Evolutionary conservation across 2,113 vertebrate species (phyloP).

Genomic region (Gnathonemus echidnorhynchus): DNA sequence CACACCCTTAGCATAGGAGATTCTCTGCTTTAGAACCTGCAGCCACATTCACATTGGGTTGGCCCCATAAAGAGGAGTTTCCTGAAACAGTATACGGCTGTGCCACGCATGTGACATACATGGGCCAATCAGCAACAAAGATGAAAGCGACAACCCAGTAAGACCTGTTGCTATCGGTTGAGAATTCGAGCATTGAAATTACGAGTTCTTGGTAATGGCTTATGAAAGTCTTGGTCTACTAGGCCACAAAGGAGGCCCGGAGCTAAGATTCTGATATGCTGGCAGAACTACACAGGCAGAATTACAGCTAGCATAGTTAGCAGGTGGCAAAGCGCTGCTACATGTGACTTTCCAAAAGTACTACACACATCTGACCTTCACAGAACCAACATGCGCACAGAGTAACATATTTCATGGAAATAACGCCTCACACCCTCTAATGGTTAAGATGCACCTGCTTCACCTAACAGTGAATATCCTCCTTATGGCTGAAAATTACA

Average conservation of each 20-base stretch:
- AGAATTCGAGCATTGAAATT: background rate
- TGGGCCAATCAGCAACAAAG: background rate
- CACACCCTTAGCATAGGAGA: background rate
- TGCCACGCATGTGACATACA: background rate
- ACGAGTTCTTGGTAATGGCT: background rate
- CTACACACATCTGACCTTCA: background rate
- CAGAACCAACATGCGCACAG: background rate
- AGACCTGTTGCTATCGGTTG: background rate
- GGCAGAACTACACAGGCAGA: background rate
- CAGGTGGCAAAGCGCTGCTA: background rate
- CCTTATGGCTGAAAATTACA: background rate
- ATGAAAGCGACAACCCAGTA: background rate
- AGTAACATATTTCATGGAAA: background rate
- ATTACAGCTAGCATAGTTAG: background rate
- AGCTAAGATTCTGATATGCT: background rate
- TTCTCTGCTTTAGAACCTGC: background rate
- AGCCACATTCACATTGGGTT: background rate
- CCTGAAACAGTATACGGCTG: background rate
- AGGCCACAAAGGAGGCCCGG: background rate
- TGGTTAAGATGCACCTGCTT: background rate
- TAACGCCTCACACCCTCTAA: background rate
- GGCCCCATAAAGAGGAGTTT: background rate
- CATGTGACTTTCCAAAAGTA: background rate
- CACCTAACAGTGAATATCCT: background rate
- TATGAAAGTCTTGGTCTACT: background rate